Evolutionary conservation across 2,888 invertebrate species (phyloP), one percentile per base, ranked within the genome.

Genomic region (Pterobdella sp.): DNA sequence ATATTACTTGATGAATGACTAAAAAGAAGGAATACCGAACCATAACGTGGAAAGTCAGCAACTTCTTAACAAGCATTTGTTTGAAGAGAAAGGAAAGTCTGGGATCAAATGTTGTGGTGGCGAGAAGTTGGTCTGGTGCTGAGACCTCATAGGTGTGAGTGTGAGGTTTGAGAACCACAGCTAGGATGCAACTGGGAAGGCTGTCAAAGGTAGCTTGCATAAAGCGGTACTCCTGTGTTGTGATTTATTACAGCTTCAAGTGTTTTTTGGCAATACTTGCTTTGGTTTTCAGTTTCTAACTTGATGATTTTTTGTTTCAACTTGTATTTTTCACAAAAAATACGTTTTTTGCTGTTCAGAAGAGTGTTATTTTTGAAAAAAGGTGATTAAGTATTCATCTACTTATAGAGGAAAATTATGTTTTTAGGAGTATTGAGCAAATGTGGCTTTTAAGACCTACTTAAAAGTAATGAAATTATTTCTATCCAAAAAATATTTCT

Each of bases 71-170:
- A 22, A 79, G 77, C 1, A 77, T 77, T 18, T 72, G 64, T 64
- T 74, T 74, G 72, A 77, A 78, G 31, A 76, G 77, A 65, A 82
- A 75, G 3, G 79, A 76, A 22, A 81, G 76, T 29, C 82, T 72
- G 7, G 78, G 74, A 74, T 82, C 82, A 2, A 80, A 79, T 29
- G 79, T 71, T 1, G 81, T 79, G n/a, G 75, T 68, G 10, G 79
- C 72, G 73, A 80, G 80, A n/a, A 79, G 79, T 22, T 80, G 80
- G 69, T 76, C 60, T 22, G 71, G 78, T 37, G 77, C 76, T 0
- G 75, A 73, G 34, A 81, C 75, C 32, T 75, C 76, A 42, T 80
- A 63, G 0, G 72, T 75, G 64, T 82, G 81, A 49, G 75, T 76
- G 76, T 79, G 79, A 7, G 78, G 73, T 22, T 80, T 68, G 3